A percentile compares a stretch with the other conserved stretches of the same genome.
These are phyloP conservation scores for Labeo calbasu DNA, from an alignment of 2,797 vertebrate genomes.

Conservation along the genomic window DNA sequence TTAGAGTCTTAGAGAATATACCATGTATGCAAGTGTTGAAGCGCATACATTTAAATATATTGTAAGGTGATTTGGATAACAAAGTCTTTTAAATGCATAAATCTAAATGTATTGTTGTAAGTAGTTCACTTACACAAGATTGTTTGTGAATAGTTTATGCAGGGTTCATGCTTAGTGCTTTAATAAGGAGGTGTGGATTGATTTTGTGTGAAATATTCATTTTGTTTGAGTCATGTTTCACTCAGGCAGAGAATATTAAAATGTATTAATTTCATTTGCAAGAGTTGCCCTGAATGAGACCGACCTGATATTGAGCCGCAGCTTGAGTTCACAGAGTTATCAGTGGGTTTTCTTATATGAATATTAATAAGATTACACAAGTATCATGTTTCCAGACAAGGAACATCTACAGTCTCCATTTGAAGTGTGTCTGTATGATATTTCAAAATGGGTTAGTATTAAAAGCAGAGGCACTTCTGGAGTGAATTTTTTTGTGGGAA, in stretches of 20 bases:
- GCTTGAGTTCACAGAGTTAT: conserved; percentile 12
- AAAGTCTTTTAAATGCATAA: background rate
- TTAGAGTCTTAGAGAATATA: background rate
- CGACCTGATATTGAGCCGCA: conserved; percentile 21
- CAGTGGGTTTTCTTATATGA: conserved; percentile 54
- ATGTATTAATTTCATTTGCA: conserved; percentile 30
- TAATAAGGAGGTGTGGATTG: conserved; percentile 40
- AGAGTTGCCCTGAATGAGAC: conserved; percentile 51
- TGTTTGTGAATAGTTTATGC: background rate
- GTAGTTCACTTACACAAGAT: background rate
- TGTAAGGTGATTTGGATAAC: background rate
- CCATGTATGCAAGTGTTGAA: background rate
- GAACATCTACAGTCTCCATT: background rate
- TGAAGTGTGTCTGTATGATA: background rate
- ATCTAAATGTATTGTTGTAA: background rate
- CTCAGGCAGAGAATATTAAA: conserved; percentile 54
- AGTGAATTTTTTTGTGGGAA: background rate
- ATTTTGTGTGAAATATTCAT: conserved; percentile 2
- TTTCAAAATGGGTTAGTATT: background rate
- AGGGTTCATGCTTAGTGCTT: conserved; percentile 6
- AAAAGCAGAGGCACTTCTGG: background rate
- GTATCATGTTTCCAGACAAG: background rate
- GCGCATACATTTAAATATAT: no score
- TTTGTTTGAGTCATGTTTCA: conserved; percentile 34
- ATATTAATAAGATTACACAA: conserved; percentile 27